Conservation (phyloP, 2,113 vertebrate genomes). For the Stegostoma tigrinum region DNA sequence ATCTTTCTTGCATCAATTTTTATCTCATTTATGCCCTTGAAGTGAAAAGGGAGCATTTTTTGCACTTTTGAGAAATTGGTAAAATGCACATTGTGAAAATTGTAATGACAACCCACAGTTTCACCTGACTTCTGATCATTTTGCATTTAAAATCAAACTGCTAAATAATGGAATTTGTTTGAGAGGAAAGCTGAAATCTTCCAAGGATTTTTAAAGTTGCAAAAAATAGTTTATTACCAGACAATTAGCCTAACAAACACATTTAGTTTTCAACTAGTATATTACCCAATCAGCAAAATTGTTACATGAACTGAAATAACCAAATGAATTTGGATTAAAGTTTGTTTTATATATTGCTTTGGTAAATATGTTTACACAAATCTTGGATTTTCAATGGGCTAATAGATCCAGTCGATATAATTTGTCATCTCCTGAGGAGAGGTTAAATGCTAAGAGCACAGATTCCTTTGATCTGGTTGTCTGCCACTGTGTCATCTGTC, state of each 20-base stretch:
- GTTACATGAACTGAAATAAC: not conserved
- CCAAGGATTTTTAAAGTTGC: not conserved
- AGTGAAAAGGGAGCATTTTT: too few species aligned
- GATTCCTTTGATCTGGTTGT: conserved; percentile 58
- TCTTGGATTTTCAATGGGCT: not conserved
- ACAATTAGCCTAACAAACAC: not conserved
- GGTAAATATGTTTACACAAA: not conserved
- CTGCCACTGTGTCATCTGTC: conserved; percentile 63
- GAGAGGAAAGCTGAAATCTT: not conserved
- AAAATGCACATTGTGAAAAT: not conserved
- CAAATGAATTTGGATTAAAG: not conserved
- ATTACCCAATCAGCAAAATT: not conserved
- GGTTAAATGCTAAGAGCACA: conserved; percentile 58
- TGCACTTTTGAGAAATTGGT: not conserved
- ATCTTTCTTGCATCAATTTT: too few species aligned
- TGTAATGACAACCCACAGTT: not conserved
- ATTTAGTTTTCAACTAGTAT: not conserved
- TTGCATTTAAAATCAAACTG: not conserved
- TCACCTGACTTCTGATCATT: not conserved
- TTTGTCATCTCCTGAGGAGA: conserved; percentile 53
- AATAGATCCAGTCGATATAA: conserved; percentile 42
- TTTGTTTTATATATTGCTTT: not conserved
- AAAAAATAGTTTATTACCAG: not conserved
- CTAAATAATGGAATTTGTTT: not conserved
- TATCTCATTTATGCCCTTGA: too few species aligned